Evolutionary conservation across 1,140 invertebrate species (phyloP), one percentile per base, ranked within the genome.

Genomic region (Cotesia chilonis): DNA sequence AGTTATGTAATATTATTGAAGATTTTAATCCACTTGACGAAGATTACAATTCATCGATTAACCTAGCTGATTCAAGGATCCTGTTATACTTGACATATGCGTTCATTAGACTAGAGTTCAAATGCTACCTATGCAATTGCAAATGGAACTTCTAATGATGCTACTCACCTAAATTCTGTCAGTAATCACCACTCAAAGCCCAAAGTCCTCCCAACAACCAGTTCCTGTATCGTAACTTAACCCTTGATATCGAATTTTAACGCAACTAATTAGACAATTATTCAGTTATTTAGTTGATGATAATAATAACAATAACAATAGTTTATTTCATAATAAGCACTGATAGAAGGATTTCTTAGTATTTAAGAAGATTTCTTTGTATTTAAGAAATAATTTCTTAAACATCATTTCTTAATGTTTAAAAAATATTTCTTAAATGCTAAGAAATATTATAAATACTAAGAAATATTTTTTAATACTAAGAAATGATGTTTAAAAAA

Each of bases 91-190:
- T 54, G 66, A 55, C 66, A 68, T 55, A 68, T 55, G 52, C 66
- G 51, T 68, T 68, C 66, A 68, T 68, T 68, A 68, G 51, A 37
- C 14, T 4, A 68, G 17, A 10, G 28, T 37, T 52, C 20, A 7
- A 54, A 68, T 36, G 66, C 51, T 37, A 20, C 51, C 36, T 51
- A 14, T 55, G 35, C 51, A 55, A 20, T 68, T 52, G 66, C 66
- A 68, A 68, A 51, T 55, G 66, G 66, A 51, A 51, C 66, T 55
- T n/a, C 66, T 68, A 68, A 68, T n/a, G 66, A 68, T 68, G 66
- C 66, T 6, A 36, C 66, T 41, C 60, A n/a, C 37, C 35, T 37
- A 68, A 51, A 55, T 68, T 68, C 52, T 51, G 38, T 14, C 63
- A 52, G 47, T 68, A 68, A 68, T 68, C 66, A 20, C 51, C 47